Percentiles rank a stretch among this genome's conserved stretches.
Evolutionary conservation across 2,797 vertebrate genomes (phyloP).

Genomic region (Strix occidentalis): DNA sequence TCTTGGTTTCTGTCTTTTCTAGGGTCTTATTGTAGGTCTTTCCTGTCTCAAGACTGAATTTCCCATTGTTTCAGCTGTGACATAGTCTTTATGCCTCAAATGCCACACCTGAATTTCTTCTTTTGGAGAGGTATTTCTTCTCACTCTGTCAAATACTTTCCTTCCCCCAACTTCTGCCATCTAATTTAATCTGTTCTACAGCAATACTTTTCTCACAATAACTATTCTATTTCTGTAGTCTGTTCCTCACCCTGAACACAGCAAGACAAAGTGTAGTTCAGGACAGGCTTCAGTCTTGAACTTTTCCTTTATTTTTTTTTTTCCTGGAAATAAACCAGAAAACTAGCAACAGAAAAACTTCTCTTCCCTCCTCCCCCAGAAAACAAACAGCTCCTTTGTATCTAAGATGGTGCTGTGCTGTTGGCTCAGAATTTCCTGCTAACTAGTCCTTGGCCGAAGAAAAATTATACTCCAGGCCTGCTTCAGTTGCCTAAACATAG

Average conservation of each 20-base stretch:
- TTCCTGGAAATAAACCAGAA: not conserved
- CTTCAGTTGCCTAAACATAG: not conserved
- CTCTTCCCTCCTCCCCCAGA: not conserved
- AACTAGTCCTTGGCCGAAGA: not conserved
- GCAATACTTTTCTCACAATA: not conserved
- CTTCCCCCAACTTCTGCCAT: not conserved
- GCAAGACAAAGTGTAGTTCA: not conserved
- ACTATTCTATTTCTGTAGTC: not conserved
- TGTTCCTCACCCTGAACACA: not conserved
- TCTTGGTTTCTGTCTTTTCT: not conserved
- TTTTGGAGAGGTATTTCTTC: not conserved
- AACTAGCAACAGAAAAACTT: not conserved
- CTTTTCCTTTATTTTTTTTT: not conserved
- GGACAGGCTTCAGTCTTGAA: not conserved
- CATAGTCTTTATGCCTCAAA: not conserved
- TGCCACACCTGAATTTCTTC: not conserved
- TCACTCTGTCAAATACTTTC: not conserved
- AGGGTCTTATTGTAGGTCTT: not conserved
- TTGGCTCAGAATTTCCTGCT: not conserved
- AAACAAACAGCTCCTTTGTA: not conserved
- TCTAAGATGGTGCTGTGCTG: not conserved
- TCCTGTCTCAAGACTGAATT: not conserved
- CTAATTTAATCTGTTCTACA: not conserved
- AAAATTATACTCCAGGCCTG: not conserved
- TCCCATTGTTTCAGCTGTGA: not conserved